Evolutionary conservation across 2,888 invertebrate genomes (phyloP).

Genomic region (Ophioninae sp.): DNA sequence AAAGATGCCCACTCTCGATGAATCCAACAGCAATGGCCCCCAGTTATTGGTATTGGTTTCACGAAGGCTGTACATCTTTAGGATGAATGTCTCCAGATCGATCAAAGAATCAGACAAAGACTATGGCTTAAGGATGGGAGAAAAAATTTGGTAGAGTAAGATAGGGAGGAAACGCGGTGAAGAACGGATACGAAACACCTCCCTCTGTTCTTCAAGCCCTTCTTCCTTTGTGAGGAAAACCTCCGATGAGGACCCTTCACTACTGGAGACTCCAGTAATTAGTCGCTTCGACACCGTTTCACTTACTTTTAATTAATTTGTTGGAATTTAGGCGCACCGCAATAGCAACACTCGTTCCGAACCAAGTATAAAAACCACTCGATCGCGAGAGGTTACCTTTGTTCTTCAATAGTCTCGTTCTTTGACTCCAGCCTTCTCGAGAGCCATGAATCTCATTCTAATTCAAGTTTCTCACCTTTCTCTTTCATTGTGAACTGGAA

Average conservation of each 20-base stretch:
- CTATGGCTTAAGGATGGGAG: background rate
- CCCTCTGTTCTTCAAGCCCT: slow-evolving; percentile 34
- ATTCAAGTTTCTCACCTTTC: slow-evolving; percentile 20
- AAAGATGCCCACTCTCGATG: background rate
- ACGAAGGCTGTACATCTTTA: slow-evolving; percentile 5
- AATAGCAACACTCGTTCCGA: slow-evolving; percentile 38
- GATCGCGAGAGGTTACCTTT: slow-evolving; percentile 32
- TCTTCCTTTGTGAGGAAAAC: slow-evolving; percentile 56
- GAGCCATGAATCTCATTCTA: slow-evolving; percentile 7
- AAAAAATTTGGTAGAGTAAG: background rate
- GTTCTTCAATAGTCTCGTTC: slow-evolving; percentile 18
- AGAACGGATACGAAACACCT: slow-evolving; percentile 44
- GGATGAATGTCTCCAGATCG: slow-evolving; percentile 13
- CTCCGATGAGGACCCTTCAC: slow-evolving; percentile 55
- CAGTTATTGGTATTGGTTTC: too few relatives aligned
- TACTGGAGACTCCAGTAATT: slow-evolving; percentile 68
- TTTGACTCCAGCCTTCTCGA: slow-evolving; percentile 13
- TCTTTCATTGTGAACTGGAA: background rate
- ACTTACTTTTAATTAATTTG: slow-evolving; percentile 74
- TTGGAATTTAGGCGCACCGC: slow-evolving; percentile 64
- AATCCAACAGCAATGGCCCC: slow-evolving; percentile 29
- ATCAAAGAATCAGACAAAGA: slow-evolving; percentile 34
- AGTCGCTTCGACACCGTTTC: slow-evolving; percentile 71
- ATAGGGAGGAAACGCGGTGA: background rate
- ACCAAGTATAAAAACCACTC: slow-evolving; percentile 23